These are phyloP conservation scores for Apantesis nais DNA, from an alignment of 2,888 invertebrate species.

Conservation along the genomic window DNA sequence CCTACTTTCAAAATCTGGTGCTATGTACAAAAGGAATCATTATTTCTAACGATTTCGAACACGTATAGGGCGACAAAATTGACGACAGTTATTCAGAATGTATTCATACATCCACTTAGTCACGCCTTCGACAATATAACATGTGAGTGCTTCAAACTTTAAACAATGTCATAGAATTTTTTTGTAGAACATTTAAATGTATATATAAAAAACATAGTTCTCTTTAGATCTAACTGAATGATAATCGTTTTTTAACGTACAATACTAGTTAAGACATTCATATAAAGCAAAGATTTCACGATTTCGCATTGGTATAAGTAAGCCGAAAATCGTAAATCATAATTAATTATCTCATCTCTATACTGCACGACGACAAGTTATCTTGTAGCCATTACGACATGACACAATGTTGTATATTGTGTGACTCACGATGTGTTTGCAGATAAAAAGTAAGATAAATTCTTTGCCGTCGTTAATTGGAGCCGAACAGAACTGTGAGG, in stretches of 20 bases:
- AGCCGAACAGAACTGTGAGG: conserved; percentile 20
- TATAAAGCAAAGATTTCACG: not conserved
- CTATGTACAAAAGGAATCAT: not conserved
- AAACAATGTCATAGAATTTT: not conserved
- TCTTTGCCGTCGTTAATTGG: conserved; percentile 28
- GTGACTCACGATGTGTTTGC: conserved; percentile 33
- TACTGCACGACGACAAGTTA: conserved; percentile 20
- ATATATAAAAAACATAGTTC: not conserved
- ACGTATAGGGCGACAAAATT: not conserved
- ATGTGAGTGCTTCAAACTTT: too few relatives aligned
- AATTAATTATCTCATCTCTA: conserved; percentile 22
- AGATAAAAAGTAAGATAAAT: conserved; percentile 33
- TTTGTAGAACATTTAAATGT: not conserved
- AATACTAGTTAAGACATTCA: not conserved
- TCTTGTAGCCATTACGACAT: conserved; percentile 24
- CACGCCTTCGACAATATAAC: not conserved
- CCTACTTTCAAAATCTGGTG: not conserved
- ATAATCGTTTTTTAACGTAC: not conserved
- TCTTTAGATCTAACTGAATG: not conserved
- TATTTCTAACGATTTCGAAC: not conserved
- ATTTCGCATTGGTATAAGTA: not conserved
- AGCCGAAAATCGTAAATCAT: conserved; percentile 7
- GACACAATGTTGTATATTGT: conserved; percentile 36
- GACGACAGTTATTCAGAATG: not conserved
- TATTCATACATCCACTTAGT: not conserved